These are phyloP conservation scores for Isurus oxyrinchus DNA, from an alignment of 2,113 vertebrate genomes.

Conservation along the genomic window DNA sequence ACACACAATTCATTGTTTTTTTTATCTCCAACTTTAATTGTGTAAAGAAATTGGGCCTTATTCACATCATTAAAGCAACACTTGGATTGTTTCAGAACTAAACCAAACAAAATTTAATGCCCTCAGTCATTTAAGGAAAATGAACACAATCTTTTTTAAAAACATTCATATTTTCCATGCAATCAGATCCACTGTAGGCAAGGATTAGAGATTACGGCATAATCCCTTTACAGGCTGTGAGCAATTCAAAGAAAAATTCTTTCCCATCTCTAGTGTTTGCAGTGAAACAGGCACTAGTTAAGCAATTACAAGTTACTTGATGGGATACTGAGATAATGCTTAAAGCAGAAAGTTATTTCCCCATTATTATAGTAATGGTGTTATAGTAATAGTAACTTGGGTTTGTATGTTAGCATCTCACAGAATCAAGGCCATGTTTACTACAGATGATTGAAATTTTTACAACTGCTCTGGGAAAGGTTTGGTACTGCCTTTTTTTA, in stretches of 20 bases:
- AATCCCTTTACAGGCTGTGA: not conserved
- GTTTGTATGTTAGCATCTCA: not conserved
- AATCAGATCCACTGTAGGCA: not conserved
- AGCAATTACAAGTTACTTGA: not conserved
- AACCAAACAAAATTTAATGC: not conserved
- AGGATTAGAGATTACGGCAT: not conserved
- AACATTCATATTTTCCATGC: not conserved
- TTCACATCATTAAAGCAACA: not conserved
- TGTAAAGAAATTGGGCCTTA: not conserved
- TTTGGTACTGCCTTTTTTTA: not conserved
- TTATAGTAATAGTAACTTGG: too few species aligned
- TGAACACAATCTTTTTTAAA: not conserved
- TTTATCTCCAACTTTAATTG: not conserved
- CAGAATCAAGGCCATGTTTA: too few species aligned
- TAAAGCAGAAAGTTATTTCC: not conserved
- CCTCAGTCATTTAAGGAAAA: not conserved
- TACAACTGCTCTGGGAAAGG: not conserved
- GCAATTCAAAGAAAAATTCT: not conserved
- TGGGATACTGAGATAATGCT: not conserved
- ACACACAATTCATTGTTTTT: not conserved
- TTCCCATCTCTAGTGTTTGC: not conserved
- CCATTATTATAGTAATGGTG: not conserved
- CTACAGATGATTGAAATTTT: not conserved
- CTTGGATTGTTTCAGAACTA: not conserved
- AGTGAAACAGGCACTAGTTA: not conserved